Percentiles rank a stretch among this genome's conserved stretches.
Evolutionary conservation across 2,113 vertebrate genomes (phyloP).

Genomic region (Triplophysa rosa): DNA sequence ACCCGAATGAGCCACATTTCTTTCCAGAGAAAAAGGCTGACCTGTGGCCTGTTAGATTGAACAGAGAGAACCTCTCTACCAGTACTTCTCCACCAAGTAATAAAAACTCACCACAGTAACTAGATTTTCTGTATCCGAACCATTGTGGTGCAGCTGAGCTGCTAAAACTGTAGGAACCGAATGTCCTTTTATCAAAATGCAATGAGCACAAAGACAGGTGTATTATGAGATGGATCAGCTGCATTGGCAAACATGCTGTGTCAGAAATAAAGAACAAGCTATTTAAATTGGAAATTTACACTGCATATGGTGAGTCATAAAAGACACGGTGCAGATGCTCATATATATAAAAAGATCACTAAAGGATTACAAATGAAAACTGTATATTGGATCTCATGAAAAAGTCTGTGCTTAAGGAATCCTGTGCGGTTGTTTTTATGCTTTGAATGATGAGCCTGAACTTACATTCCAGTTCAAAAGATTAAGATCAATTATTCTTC

Average conservation of each 20-base stretch:
- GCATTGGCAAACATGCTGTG: neutral
- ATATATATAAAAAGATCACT: slow-evolving; percentile 21
- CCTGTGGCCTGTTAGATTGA: slow-evolving; percentile 61
- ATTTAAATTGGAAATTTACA: neutral
- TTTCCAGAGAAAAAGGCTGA: slow-evolving; percentile 42
- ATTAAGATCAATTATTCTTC: too few species aligned
- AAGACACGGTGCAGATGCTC: neutral
- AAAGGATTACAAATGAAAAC: neutral
- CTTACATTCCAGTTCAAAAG: too few species aligned
- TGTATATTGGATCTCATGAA: neutral
- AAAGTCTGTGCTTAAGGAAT: neutral
- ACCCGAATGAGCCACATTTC: neutral
- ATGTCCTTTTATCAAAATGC: neutral
- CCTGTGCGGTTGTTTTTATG: too few species aligned
- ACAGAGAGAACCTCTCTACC: slow-evolving; percentile 51
- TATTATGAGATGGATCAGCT: neutral
- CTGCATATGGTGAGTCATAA: neutral
- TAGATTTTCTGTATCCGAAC: slow-evolving; percentile 51
- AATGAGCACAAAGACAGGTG: neutral
- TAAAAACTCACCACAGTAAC: slow-evolving; percentile 46
- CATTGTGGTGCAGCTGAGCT: neutral
- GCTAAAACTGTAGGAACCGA: neutral
- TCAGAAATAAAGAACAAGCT: neutral
- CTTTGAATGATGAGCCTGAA: too few species aligned
- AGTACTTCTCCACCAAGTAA: slow-evolving; percentile 60